Evolutionary conservation across 2,113 vertebrate genomes (phyloP).

Genomic region (Martes martes): DNA sequence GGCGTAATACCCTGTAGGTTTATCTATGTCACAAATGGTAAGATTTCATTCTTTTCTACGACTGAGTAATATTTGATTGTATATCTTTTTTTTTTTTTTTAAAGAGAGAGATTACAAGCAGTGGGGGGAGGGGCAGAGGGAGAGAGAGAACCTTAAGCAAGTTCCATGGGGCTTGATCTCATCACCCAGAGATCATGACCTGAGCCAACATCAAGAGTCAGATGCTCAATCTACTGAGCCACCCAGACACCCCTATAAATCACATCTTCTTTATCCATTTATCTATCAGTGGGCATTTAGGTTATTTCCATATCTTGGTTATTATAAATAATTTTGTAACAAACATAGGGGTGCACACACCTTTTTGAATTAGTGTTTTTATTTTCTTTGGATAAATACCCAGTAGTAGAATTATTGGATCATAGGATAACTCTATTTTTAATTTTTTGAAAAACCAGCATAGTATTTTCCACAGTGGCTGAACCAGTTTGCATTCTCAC

Average conservation of each 20-base stretch:
- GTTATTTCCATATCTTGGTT: not conserved
- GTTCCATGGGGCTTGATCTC: not conserved
- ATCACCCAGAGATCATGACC: not conserved
- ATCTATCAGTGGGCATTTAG: not conserved
- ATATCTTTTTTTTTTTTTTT: not conserved
- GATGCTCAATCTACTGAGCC: not conserved
- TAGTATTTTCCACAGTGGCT: not conserved
- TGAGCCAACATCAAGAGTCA: not conserved
- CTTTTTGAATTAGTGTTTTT: not conserved
- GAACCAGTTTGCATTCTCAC: not conserved
- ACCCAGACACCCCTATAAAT: not conserved
- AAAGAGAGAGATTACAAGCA: not conserved
- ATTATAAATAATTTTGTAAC: not conserved
- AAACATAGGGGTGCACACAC: not conserved
- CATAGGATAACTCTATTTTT: not conserved
- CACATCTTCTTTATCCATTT: not conserved
- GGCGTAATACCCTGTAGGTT: not conserved
- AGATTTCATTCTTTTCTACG: not conserved
- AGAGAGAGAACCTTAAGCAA: not conserved
- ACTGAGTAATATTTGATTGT: not conserved
- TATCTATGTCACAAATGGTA: not conserved
- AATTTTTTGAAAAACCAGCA: not conserved
- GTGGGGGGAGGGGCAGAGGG: not conserved
- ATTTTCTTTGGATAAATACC: not conserved
- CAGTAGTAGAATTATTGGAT: not conserved